Base-by-base conservation (phyloP, 2,797 vertebrate genomes). In the Enteromius radiatus region DNA sequence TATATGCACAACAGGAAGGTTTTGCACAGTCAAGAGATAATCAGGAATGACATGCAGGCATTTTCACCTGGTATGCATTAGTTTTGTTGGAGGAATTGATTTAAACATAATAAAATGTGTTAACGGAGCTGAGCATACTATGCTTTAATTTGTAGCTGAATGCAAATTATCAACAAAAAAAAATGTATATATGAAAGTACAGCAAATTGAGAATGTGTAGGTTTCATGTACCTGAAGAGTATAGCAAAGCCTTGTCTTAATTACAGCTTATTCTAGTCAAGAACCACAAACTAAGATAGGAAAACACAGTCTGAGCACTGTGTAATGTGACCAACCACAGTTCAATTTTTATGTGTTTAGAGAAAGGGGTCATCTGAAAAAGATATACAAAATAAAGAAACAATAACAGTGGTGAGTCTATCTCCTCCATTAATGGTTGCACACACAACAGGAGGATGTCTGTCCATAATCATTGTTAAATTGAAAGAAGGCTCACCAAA, bases 1-100 rank as follows among this genome's bases (percentile, higher is more conserved):
- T 76, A 64, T 23, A 36, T 74, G 76, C 65, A 84, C 76, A 80
- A 49, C 23, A 82, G 43, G 70, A 83, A 84, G 77, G 47, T 77
- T 82, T 81, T 81, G 56, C 76, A 82, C 74, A 82, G 73, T 77
- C 63, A 70, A 45, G 71, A 81, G 76, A 82, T 80, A 59, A 80
- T 63, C 36, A 41, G 56, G 49, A 47, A 52, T 56, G 41, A 70
- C 14, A 7, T 56, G 56, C 28, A 80, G 26, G 41, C 21, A 75
- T 54, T 54, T 68, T 65, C 11, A 67, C 19, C 28, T 78, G 49
- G 15, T 47, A 14, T 49, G 21, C 31, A 10, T 52, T 56, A 31
- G 21, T 36, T 78, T 49, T 52, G 28, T n/a, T 5, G 15, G 1
- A 21, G 2, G 7, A 78, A 38, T 38, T n/a, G 43, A 78, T 36